Percentiles rank a stretch among this genome's conserved stretches.
Conservation (phyloP, 2,888 invertebrate species). For the Drosophila vallismaia region DNA sequence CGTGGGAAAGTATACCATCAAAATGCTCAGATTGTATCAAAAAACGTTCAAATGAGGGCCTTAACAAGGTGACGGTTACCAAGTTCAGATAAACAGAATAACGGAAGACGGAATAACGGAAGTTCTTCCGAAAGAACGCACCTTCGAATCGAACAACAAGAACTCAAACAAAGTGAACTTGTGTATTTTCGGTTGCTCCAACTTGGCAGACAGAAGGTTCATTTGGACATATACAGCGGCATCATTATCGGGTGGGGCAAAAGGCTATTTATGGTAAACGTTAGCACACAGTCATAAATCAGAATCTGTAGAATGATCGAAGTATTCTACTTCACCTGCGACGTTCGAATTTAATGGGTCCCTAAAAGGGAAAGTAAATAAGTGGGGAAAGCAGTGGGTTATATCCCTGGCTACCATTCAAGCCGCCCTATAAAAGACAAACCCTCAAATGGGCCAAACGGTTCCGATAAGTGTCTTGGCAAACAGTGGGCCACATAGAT, state of each 20-base stretch:
- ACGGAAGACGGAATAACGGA: neutral
- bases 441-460: slow-evolving; percentile 51
- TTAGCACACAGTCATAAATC: neutral
- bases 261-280: neutral
- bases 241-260: neutral
- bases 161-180: too few relatives aligned
- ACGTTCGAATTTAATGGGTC: neutral
- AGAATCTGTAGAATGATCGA: neutral
- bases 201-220: neutral
- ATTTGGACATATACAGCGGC: neutral
- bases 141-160: too few relatives aligned
- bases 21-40: neutral
- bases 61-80: neutral
- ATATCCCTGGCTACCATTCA: slow-evolving; percentile 42
- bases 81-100: neutral
- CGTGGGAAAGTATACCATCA: neutral
- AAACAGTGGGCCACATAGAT: neutral
- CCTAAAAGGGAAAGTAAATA: neutral
- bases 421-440: slow-evolving; percentile 57
- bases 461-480: slow-evolving; percentile 40
- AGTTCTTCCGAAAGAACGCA: too few relatives aligned
- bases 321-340: neutral
- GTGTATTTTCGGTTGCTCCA: neutral
- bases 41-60: neutral
- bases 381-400: slow-evolving; percentile 16